A percentile compares a stretch with the other conserved stretches of the same genome.
These are phyloP conservation scores for Pipa parva DNA, from an alignment of 2,113 vertebrate species.

Conservation along the genomic window DNA sequence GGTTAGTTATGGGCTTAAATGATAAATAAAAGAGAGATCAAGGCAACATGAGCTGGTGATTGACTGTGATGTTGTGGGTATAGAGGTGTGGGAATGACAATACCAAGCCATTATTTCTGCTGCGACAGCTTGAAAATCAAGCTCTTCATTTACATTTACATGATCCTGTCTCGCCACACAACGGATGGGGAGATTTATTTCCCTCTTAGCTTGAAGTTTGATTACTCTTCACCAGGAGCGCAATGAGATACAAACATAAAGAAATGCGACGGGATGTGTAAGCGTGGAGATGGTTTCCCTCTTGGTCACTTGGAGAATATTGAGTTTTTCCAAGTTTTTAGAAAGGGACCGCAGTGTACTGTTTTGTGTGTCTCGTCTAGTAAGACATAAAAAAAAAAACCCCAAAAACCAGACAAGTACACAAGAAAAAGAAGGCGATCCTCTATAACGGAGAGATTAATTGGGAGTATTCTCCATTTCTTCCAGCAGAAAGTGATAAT, in stretches of 20 bases:
- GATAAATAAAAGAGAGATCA: neutral
- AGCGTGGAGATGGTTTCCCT: constrained; percentile 24
- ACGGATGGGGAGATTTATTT: constrained; percentile 88
- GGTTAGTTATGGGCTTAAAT: too few species aligned
- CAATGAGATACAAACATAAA: constrained; percentile 55
- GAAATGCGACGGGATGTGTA: constrained; percentile 53
- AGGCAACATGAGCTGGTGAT: neutral
- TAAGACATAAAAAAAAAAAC: too few species aligned
- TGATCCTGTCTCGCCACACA: constrained; percentile 87
- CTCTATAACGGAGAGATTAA: neutral
- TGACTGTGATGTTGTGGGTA: neutral
- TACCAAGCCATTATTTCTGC: constrained; percentile 60
- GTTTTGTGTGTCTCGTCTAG: neutral
- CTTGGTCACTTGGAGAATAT: constrained; percentile 46
- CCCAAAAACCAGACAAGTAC: too few species aligned
- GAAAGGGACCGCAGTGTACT: neutral
- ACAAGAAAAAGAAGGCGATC: too few species aligned
- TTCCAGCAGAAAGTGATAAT: neutral
- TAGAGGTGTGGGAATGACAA: neutral
- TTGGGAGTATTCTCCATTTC: neutral
- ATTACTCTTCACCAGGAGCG: constrained; percentile 74
- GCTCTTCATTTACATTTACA: constrained; percentile 97
- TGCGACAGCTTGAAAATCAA: constrained; percentile 81
- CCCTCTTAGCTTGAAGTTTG: constrained; percentile 85
- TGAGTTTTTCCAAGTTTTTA: constrained; percentile 34